Evolutionary conservation across 2,888 invertebrate species (phyloP).

Genomic region (Apamea epomidion): DNA sequence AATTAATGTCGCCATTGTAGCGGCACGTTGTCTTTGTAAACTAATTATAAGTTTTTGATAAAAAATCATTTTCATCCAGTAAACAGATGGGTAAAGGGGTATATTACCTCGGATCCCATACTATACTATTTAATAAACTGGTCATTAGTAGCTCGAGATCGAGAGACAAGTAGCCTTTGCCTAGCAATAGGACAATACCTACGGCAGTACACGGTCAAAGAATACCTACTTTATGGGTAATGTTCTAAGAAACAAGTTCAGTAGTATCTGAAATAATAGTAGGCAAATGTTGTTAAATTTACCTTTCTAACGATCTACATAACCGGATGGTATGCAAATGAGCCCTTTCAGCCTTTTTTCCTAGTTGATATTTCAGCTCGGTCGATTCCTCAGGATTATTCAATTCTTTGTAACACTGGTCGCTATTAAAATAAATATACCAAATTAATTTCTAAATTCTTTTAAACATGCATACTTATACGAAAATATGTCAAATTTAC

Average conservation of each 20-base stretch:
- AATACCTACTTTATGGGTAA: background rate
- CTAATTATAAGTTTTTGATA: background rate
- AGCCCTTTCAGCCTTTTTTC: constrained; percentile 65
- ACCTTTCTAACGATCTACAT: constrained; percentile 73
- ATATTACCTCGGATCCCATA: background rate
- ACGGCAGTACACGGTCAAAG: background rate
- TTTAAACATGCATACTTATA: background rate
- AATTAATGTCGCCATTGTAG: no score
- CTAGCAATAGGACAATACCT: background rate
- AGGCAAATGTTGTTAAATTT: constrained; percentile 34
- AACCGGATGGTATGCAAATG: constrained; percentile 65
- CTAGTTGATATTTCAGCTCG: constrained; percentile 62
- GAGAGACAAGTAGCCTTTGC: background rate
- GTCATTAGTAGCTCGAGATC: background rate
- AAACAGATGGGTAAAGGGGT: background rate
- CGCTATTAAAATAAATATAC: constrained; percentile 64
- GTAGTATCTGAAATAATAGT: background rate
- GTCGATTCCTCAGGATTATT: constrained; percentile 40
- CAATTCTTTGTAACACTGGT: constrained; percentile 58
- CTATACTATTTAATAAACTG: background rate
- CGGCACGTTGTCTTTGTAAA: no score
- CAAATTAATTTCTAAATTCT: background rate
- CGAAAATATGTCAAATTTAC: constrained; percentile 23
- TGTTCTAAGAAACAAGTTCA: background rate
- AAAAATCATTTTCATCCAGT: background rate